Percentiles rank a stretch among this genome's conserved stretches.
Evolutionary conservation across 2,888 invertebrate genomes (phyloP).

Genomic region (Cordilura impudica): DNA sequence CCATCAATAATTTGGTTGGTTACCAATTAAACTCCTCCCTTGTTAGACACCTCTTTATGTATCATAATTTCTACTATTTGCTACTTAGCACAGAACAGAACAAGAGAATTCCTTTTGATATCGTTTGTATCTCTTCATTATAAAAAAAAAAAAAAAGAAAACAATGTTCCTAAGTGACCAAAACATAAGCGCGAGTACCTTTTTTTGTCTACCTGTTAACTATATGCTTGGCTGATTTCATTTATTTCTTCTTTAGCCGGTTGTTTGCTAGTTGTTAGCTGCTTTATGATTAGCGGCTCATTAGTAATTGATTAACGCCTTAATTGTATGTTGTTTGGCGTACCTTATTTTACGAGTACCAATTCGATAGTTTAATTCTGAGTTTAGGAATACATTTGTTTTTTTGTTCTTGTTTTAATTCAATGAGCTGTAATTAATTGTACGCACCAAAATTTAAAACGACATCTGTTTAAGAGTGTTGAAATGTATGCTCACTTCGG

Average conservation of each 20-base stretch:
- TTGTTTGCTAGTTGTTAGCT: conserved; percentile 15
- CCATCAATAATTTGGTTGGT: conserved; percentile 15
- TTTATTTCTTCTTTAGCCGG: background rate
- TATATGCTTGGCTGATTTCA: background rate
- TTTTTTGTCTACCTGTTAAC: background rate
- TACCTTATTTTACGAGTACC: conserved; percentile 11
- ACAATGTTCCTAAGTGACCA: background rate
- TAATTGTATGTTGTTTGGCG: conserved; percentile 41
- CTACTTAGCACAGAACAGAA: background rate
- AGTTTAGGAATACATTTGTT: conserved; percentile 36
- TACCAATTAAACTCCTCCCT: conserved; percentile 14
- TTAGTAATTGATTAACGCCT: conserved; percentile 66
- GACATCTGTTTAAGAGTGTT: conserved; percentile 5
- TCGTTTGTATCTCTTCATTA: background rate
- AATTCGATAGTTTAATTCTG: conserved; percentile 27
- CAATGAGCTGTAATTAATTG: conserved; percentile 55
- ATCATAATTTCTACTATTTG: conserved; percentile 11
- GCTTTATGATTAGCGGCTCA: conserved; percentile 68
- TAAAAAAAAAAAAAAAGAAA: too few relatives aligned
- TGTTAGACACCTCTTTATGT: conserved; percentile 32
- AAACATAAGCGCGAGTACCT: background rate
- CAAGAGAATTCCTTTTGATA: background rate
- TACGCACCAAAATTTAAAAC: conserved; percentile 59
- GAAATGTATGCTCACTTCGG: too few relatives aligned
- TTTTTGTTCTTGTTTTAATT: too few relatives aligned